These are phyloP conservation scores for Oryzias sinensis DNA, from an alignment of 2,797 vertebrate genomes.

Conservation along the genomic window DNA sequence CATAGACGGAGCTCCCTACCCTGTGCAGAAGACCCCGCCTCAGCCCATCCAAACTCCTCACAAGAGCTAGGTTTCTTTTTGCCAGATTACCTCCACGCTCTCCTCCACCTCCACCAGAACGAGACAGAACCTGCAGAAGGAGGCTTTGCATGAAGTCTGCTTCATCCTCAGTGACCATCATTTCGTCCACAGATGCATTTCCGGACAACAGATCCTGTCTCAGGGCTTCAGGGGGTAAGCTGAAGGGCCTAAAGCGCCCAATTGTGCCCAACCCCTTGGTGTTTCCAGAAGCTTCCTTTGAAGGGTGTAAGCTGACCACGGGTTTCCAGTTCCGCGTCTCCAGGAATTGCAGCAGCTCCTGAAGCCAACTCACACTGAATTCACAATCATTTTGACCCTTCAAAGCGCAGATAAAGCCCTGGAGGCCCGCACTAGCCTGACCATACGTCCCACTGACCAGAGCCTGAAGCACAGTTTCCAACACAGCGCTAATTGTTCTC, in stretches of 20 bases:
- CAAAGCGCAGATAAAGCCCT: slow-evolving; percentile 82
- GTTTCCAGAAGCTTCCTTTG: slow-evolving; percentile 55
- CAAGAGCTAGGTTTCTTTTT: slow-evolving; percentile 73
- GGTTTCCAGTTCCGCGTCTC: slow-evolving; percentile 86
- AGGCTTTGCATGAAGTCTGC: slow-evolving; percentile 70
- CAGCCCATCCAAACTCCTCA: slow-evolving; percentile 79
- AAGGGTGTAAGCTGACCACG: slow-evolving; percentile 81
- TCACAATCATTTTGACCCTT: slow-evolving; percentile 81
- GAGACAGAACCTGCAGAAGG: slow-evolving; percentile 80
- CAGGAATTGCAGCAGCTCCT: slow-evolving; percentile 79
- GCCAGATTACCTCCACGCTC: slow-evolving; percentile 60
- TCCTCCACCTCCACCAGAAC: slow-evolving; percentile 68
- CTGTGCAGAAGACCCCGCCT: slow-evolving; percentile 80
- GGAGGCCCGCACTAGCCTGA: slow-evolving; percentile 78
- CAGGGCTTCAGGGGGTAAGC: slow-evolving; percentile 68
- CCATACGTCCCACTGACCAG: slow-evolving; percentile 82
- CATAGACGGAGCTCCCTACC: slow-evolving; percentile 83
- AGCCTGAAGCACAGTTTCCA: slow-evolving; percentile 81
- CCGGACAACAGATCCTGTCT: slow-evolving; percentile 43
- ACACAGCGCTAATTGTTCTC: slow-evolving; percentile 82
- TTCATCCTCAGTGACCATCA: slow-evolving; percentile 40
- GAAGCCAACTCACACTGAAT: slow-evolving; percentile 82
- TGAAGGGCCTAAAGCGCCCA: slow-evolving; percentile 79
- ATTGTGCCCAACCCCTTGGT: slow-evolving; percentile 47
- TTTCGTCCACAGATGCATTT: slow-evolving; percentile 55